Percentiles rank a stretch among this genome's conserved stretches.
These are phyloP conservation scores for Mystacides longicornis DNA, from an alignment of 2,888 invertebrate genomes.

Conservation along the genomic window DNA sequence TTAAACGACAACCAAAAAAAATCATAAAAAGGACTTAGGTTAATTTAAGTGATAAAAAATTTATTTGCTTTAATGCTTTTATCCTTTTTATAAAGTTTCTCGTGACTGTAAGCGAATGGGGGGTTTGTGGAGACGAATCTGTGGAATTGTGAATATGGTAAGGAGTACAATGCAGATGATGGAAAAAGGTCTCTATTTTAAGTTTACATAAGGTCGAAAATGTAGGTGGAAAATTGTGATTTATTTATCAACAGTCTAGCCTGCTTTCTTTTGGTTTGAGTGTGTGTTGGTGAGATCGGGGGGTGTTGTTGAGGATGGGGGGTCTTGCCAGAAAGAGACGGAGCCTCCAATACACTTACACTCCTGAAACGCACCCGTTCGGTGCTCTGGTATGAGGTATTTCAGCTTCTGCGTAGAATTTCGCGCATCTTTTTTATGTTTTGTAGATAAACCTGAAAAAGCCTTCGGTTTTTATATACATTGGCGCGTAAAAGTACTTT, in stretches of 20 bases:
- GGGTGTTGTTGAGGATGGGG: background rate
- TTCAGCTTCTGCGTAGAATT: constrained; percentile 2
- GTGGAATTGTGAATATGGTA: constrained; percentile 16
- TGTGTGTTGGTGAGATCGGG: background rate
- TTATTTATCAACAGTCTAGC: constrained; percentile 24
- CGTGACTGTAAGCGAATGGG: background rate
- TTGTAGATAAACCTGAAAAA: constrained; percentile 1
- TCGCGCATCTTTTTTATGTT: background rate
- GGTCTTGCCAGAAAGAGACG: background rate
- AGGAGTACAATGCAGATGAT: constrained; percentile 10
- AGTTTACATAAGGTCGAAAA: constrained; percentile 17
- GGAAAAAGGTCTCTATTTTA: constrained; percentile 15
- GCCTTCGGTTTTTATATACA: constrained; percentile 2
- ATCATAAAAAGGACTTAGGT: background rate
- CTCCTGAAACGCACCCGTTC: too few relatives aligned
- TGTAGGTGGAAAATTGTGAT: constrained; percentile 23
- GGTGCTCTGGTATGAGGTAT: background rate
- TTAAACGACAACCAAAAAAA: too few relatives aligned
- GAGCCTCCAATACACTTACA: background rate
- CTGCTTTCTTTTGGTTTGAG: constrained; percentile 1
- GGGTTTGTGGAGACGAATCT: background rate
- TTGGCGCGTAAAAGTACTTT: too few relatives aligned
- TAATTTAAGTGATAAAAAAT: background rate
- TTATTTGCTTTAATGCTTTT: background rate
- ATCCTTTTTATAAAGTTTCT: background rate